These are phyloP conservation scores for Venustaconcha ellipsiformis DNA, from an alignment of 1,140 invertebrate species.

Conservation along the genomic window DNA sequence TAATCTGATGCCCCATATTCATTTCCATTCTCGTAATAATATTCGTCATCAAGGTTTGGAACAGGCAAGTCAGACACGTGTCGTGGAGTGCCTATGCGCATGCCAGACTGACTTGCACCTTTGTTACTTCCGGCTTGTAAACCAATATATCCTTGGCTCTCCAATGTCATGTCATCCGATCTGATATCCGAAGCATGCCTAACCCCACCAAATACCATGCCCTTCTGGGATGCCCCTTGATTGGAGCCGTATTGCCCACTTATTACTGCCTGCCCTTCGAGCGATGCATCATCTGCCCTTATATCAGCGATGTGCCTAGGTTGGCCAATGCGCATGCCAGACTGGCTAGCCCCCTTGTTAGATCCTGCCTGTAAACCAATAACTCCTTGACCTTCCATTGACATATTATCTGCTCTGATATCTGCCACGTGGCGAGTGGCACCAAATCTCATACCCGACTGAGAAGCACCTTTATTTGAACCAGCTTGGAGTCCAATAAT, in stretches of 20 bases:
- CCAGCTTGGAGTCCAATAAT: constrained; percentile 93
- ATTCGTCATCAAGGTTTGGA: constrained; percentile 28
- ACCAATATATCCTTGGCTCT: constrained; percentile 85
- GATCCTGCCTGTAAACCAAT: constrained; percentile 91
- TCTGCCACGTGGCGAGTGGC: constrained; percentile 69
- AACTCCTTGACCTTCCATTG: constrained; percentile 69
- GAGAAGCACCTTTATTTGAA: constrained; percentile 81
- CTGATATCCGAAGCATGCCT: constrained; percentile 47
- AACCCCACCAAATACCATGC: constrained; percentile 72
- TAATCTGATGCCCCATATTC: too few species aligned
- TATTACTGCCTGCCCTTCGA: constrained; percentile 79
- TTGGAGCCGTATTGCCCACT: constrained; percentile 93
- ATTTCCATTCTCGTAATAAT: constrained; percentile 10
- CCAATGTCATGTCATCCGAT: constrained; percentile 33
- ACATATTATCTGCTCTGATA: constrained; percentile 12
- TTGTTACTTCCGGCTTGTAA: constrained; percentile 95
- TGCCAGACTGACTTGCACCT: constrained; percentile 88
- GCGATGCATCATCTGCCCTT: constrained; percentile 26
- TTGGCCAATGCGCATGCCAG: constrained; percentile 38
- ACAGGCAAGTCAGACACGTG: constrained; percentile 45
- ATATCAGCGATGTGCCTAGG: constrained; percentile 48
- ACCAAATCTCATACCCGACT: constrained; percentile 85
- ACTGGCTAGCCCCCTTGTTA: constrained; percentile 77
- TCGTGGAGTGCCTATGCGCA: constrained; percentile 81
- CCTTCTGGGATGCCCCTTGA: constrained; percentile 75